Base-by-base conservation (phyloP, 2,888 invertebrate species). In the Clivina fossor region DNA sequence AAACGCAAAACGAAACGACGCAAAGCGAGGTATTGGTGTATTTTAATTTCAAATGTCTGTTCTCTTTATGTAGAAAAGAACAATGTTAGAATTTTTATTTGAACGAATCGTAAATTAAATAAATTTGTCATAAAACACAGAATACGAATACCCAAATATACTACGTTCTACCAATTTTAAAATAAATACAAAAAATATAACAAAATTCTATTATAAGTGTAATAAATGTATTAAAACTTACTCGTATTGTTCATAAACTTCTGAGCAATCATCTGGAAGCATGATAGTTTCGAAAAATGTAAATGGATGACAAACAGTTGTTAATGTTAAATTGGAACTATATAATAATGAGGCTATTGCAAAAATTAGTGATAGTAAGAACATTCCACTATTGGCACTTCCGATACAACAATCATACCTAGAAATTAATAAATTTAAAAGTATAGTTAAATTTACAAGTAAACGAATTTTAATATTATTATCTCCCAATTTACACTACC, bases 381-480 rank as follows among this genome's bases (percentile, higher is more conserved):
- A 94, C 72, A 85, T 85, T 46, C 80, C 78, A 63, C 89, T 85
- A 71, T 94, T 94, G 57, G 82, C 82, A 62, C 83, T 80, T 8
- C 92, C 87, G 60, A 94, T 82, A 72, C 94, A 94, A 68, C 89
- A 90, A 66, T 90, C 85, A 73, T 91, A 79, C 87, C 88, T 88
- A 70, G 57, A 80, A 74, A 58, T 22, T 60, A 53, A 11, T 53
- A 65, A 37, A 11, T 13, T 2, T 54, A 54, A 40, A 24, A 30
- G 19, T 38, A 47, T 20, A 41, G 9, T 37, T 33, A 33, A 56
- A 20, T 20, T n/a, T 46, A 18, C 15, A 40, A 20, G 4, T 38
- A 35, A 4, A 56, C 30, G 22, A 16, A 35, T 32, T 35, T 24
- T 24, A 4, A 7, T 7, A 24, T 24, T 24, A 4, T n/a, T n/a